Base-by-base conservation (phyloP, 2,888 invertebrate genomes). In the Nomada fucata region DNA sequence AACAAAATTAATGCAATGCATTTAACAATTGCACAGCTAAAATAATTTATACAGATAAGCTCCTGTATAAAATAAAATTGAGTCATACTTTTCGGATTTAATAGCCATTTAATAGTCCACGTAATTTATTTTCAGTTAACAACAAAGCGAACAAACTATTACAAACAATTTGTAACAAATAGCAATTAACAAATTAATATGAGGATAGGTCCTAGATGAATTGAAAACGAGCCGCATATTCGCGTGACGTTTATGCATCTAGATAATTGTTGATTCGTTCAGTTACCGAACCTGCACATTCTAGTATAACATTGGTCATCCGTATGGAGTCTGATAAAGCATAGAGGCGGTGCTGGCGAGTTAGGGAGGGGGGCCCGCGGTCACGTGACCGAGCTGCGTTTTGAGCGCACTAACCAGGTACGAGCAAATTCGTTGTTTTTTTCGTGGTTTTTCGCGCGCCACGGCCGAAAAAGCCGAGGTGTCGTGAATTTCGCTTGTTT, bases 331-430 rank as follows among this genome's bases (percentile, higher is more conserved):
- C 73, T 76, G 82, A 85, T 82, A 85, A 87, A 85, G 83, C 57
- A 67, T 82, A 57, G 86, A 83, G 85, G 84, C 79, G 83, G 87
- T 82, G 85, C 79, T 86, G 82, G 47, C 67, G 73, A 67, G 53
- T 85, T 55, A 82, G 83, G 85, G 88, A 85, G 87, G 88, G 90
- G 89, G 86, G 79, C 68, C 80, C 81, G 88, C 88, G 94, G 95
- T 96, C 96, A 96, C 96, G 96, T 96, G 96, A 88, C 88, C 86
- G 95, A 95, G 95, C 95, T 95, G 95, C 95, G 95, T 95, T 94
- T 95, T 95, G 95, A 96, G 95, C 95, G 95, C 95, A 95, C 95
- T 95, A 95, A 95, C 93, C 95, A 96, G 96, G 96, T 96, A 95
- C 95, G 95, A 94, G 94, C 94, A 90, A 91, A 91, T 92, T 91